These are phyloP conservation scores for Lysiphlebus fabarum DNA, from an alignment of 1,140 invertebrate species.

Conservation along the genomic window DNA sequence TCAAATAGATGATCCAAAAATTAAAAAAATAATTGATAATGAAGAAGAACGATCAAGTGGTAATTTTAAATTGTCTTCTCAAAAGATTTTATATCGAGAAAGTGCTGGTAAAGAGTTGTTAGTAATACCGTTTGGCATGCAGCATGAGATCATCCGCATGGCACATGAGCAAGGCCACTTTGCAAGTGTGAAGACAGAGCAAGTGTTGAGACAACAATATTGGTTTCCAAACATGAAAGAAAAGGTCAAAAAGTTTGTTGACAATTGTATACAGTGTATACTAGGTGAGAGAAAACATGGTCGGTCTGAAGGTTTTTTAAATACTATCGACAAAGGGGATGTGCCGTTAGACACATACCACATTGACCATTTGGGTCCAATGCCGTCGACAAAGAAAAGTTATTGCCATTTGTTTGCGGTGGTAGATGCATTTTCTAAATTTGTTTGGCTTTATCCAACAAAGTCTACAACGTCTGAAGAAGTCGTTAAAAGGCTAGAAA, in stretches of 20 bases:
- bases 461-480: constrained; percentile 34
- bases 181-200: constrained; percentile 22
- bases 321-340: constrained; percentile 37
- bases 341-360: constrained; percentile 38
- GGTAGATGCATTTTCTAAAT: constrained; percentile 47
- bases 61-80: not conserved
- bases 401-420: constrained; percentile 44
- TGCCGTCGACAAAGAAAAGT: constrained; percentile 31
- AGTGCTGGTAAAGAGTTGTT: constrained; percentile 2
- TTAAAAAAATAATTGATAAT: not conserved
- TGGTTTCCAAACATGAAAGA: constrained; percentile 27
- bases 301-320: constrained; percentile 27
- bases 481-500: constrained; percentile 27
- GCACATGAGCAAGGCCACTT: constrained; percentile 23
- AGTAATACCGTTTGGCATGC: constrained; percentile 18
- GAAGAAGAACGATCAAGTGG: not conserved
- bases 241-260: constrained; percentile 31
- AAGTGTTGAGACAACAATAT: constrained; percentile 24
- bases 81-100: not conserved
- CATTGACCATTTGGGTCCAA: constrained; percentile 36
- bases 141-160: constrained; percentile 7
- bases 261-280: constrained; percentile 37
- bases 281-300: constrained; percentile 35
- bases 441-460: constrained; percentile 44
- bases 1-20: constrained; percentile 19